Conservation (phyloP, 1,140 invertebrate species). For the Drosophila pruinosa region DNA sequence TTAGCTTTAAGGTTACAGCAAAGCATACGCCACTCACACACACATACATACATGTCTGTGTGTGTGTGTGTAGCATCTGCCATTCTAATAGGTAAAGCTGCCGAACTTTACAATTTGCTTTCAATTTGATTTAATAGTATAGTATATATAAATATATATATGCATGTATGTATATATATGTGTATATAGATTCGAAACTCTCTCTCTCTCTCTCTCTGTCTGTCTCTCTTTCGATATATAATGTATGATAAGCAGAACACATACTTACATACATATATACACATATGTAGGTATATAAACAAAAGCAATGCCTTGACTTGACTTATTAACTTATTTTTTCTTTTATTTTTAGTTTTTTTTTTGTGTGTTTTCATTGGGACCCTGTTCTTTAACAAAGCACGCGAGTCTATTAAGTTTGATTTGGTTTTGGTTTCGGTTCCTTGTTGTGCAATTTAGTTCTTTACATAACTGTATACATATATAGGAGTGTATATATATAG, state of each 20-base stretch:
- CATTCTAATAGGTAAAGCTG: background rate
- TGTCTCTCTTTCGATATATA: background rate
- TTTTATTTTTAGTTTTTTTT: background rate
- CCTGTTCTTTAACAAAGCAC: too few species aligned
- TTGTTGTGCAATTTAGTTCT: slow-evolving; percentile 22
- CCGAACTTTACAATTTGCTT: slow-evolving; percentile 12
- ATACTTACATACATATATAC: background rate
- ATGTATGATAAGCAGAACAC: background rate
- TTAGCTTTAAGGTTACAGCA: slow-evolving; percentile 27
- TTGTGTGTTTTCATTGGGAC: background rate
- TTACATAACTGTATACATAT: slow-evolving; percentile 18
- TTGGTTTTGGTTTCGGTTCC: background rate
- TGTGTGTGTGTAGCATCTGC: background rate
- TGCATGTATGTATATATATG: slow-evolving; percentile 19
- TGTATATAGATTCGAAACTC: slow-evolving; percentile 44
- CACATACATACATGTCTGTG: slow-evolving; percentile 2
- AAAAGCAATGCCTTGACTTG: background rate
- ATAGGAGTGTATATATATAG: slow-evolving; percentile 11
- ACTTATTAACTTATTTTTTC: background rate
- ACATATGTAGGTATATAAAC: background rate
- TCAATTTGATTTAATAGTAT: slow-evolving; percentile 9
- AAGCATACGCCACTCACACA: background rate
- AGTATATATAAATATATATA: slow-evolving; percentile 37
- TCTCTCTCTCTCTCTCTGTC: too few species aligned
- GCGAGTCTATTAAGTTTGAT: too few species aligned